Evolutionary conservation across 1,140 invertebrate genomes (phyloP).

Genomic region (Nasonia giraulti): DNA sequence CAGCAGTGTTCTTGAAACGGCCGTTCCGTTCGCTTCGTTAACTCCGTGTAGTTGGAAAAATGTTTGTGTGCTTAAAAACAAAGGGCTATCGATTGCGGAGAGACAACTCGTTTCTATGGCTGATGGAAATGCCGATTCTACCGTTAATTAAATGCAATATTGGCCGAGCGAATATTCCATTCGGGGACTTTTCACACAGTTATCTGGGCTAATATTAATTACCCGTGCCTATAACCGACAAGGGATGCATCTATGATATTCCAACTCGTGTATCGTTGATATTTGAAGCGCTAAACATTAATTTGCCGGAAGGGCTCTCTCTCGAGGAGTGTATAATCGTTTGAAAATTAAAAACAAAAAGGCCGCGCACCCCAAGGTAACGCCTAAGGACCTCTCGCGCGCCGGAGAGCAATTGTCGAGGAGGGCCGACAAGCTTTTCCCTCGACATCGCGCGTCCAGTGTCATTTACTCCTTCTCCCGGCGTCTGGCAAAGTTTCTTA

Average conservation of each 20-base stretch:
- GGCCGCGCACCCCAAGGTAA: not conserved
- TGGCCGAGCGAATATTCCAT: not conserved
- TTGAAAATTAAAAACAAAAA: not conserved
- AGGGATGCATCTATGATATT: not conserved
- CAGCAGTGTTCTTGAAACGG: not conserved
- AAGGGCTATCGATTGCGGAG: not conserved
- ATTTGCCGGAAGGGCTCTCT: too few relatives aligned
- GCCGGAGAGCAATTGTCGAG: not conserved
- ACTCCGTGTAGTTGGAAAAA: not conserved
- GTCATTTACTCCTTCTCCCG: not conserved
- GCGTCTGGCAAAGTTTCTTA: constrained; percentile 43
- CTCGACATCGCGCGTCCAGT: not conserved
- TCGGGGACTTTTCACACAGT: not conserved
- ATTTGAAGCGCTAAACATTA: too few relatives aligned
- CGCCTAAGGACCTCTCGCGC: not conserved
- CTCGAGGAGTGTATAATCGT: not conserved
- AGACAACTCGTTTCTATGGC: not conserved
- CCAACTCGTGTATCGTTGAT: too few relatives aligned
- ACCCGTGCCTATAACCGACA: not conserved
- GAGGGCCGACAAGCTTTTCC: not conserved
- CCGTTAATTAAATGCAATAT: not conserved
- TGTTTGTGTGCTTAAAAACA: not conserved
- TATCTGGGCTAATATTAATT: not conserved
- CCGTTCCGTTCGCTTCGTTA: not conserved
- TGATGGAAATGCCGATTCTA: not conserved